phyloP scores from a whole-genome alignment of 2,113 vertebrate species.

The Oriolus oriolus region DNA sequence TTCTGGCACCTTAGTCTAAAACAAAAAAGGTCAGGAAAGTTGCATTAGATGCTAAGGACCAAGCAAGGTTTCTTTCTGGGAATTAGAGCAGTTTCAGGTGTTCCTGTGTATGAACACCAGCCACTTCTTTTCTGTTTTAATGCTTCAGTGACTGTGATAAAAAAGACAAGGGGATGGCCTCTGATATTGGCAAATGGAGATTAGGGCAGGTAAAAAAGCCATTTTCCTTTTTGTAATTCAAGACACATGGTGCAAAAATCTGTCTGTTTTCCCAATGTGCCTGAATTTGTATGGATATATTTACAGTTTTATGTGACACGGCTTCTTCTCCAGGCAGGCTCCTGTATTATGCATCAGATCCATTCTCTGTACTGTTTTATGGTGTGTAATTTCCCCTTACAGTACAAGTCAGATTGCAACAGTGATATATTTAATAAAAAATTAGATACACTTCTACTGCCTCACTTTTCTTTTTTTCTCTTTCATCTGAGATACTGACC shows the following conservation, averaged over 20 bases:
- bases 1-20: neutral
- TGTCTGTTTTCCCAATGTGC: neutral
- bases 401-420: conserved; percentile 47
- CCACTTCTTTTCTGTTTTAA: neutral
- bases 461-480: neutral
- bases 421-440: conserved; percentile 52
- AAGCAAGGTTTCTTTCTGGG: neutral
- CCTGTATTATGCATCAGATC: conserved; percentile 54
- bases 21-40: neutral
- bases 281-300: neutral
- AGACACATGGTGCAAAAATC: neutral
- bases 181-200: neutral
- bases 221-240: neutral
- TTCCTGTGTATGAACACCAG: neutral
- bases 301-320: neutral
- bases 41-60: neutral
- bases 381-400: conserved; percentile 45
- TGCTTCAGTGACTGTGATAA: neutral
- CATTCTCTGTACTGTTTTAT: conserved; percentile 45
- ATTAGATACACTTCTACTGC: conserved; percentile 49
- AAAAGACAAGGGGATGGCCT: neutral
- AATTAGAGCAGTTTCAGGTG: neutral
- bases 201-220: neutral
- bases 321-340: conserved; percentile 43
- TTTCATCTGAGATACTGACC: conserved; percentile 21